These are phyloP conservation scores for Zygogramma bicolorata DNA, from an alignment of 2,888 invertebrate species.

Conservation along the genomic window DNA sequence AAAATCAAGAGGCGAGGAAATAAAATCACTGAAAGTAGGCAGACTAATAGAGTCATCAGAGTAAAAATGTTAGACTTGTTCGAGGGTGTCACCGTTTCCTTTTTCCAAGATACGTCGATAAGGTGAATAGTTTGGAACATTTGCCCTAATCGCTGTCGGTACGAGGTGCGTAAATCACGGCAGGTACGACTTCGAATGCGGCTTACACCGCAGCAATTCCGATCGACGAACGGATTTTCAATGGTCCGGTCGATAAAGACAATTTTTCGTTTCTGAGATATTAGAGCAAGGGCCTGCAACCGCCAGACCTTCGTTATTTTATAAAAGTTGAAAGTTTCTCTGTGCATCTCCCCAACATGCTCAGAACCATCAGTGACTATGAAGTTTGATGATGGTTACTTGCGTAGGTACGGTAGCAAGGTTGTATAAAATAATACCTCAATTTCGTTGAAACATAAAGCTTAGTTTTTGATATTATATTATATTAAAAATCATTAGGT, in stretches of 20 bases:
- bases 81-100: constrained; percentile 64
- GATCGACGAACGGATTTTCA: not conserved
- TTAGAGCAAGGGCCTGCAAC: too few relatives aligned
- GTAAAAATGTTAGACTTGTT: constrained; percentile 57
- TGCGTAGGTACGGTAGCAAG: too few relatives aligned
- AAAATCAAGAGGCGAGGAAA: constrained; percentile 37
- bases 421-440: too few relatives aligned
- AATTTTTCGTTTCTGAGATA: too few relatives aligned
- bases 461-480: too few relatives aligned
- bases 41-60: constrained; percentile 64
- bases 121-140: constrained; percentile 60
- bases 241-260: not conserved
- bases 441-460: too few relatives aligned
- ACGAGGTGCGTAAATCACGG: constrained; percentile 63
- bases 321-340: too few relatives aligned
- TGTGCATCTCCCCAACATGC: too few relatives aligned
- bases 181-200: constrained; percentile 40
- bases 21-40: constrained; percentile 59
- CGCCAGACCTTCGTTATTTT: too few relatives aligned
- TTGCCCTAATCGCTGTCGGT: constrained; percentile 63
- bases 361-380: too few relatives aligned
- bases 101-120: constrained; percentile 60
- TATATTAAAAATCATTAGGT: too few relatives aligned
- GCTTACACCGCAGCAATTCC: constrained; percentile 48
- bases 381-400: too few relatives aligned